Percentiles rank a stretch among this genome's conserved stretches.
phyloP scores from a whole-genome alignment of 2,888 invertebrate species.

The Oxytorus armatus region DNA sequence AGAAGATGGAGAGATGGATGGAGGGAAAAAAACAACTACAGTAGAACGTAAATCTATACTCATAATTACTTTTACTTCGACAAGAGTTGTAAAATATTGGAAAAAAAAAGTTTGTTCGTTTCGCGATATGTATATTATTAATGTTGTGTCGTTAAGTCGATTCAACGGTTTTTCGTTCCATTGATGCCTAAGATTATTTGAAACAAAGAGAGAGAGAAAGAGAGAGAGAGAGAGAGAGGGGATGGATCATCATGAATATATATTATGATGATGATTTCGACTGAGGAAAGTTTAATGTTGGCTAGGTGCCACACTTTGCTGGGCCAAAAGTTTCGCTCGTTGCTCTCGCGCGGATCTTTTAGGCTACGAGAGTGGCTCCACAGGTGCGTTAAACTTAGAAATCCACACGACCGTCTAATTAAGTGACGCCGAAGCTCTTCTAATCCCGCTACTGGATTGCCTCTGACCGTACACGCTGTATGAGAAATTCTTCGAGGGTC shows the following conservation, averaged over 20 bases:
- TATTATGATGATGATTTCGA: constrained; percentile 8
- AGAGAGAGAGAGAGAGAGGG: neutral
- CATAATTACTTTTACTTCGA: too few relatives aligned
- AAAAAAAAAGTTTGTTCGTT: too few relatives aligned
- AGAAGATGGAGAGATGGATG: too few relatives aligned
- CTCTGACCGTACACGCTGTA: neutral
- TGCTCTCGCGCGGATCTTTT: constrained; percentile 17
- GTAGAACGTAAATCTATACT: too few relatives aligned
- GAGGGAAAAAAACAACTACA: too few relatives aligned
- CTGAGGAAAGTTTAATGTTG: constrained; percentile 19
- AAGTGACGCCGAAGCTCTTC: constrained; percentile 23
- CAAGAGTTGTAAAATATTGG: too few relatives aligned
- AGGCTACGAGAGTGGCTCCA: constrained; percentile 43
- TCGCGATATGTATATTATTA: too few relatives aligned
- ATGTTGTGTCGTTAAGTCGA: too few relatives aligned
- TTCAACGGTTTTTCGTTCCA: too few relatives aligned
- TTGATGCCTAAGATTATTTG: neutral
- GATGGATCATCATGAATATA: constrained; percentile 4
- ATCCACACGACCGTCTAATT: constrained; percentile 36
- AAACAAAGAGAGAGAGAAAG: neutral
- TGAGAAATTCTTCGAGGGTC: neutral
- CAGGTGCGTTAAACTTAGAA: constrained; percentile 65
- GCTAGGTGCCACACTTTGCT: constrained; percentile 10
- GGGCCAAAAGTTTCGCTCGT: constrained; percentile 40
- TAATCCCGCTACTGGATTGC: constrained; percentile 5